Evolutionary conservation across 2,797 vertebrate species (phyloP).

Genomic region (Uromys caudimaculatus): DNA sequence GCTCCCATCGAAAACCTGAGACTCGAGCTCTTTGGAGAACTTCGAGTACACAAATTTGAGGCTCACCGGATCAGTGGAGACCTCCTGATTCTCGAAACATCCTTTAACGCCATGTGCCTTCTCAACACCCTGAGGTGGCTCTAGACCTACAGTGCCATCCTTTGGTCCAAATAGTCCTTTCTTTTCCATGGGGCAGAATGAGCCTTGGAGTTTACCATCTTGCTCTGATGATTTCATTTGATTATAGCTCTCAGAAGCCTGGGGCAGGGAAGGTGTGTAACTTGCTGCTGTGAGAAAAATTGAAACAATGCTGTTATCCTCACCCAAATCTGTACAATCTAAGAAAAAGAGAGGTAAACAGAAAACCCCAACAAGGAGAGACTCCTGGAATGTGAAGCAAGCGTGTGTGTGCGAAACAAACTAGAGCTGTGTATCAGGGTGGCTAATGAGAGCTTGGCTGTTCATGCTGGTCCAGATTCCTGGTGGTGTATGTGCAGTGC

Average conservation of each 20-base stretch:
- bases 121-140: neutral
- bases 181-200: neutral
- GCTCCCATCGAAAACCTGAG: neutral
- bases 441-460: slow-evolving; percentile 31
- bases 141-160: neutral
- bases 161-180: neutral
- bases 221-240: neutral
- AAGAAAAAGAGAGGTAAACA: neutral
- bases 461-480: slow-evolving; percentile 33
- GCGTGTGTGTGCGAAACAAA: neutral
- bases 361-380: neutral
- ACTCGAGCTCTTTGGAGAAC: neutral
- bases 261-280: neutral
- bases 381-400: neutral
- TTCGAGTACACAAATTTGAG: neutral
- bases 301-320: neutral
- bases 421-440: neutral
- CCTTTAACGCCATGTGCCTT: neutral
- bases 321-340: neutral
- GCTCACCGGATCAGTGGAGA: neutral
- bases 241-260: neutral
- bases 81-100: neutral
- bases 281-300: neutral
- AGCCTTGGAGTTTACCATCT: neutral
- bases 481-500: neutral